Base-by-base conservation (phyloP, 2,797 vertebrate genomes). In the Oophaga sylvatica region DNA sequence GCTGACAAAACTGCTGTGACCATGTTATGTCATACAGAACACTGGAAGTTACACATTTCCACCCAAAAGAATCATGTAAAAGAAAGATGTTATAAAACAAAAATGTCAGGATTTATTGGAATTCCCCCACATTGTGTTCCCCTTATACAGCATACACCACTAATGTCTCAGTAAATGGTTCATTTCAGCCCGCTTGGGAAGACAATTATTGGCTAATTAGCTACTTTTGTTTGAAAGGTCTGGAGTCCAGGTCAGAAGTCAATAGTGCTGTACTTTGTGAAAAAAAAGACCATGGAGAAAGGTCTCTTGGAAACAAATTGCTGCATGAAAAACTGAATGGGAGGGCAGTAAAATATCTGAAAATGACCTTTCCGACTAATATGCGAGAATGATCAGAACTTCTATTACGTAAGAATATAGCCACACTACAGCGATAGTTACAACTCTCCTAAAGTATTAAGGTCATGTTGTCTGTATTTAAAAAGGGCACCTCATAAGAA, bases 201-300 rank as follows among this genome's bases (percentile, higher is more conserved):
- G 53, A 79, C 20, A 45, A 65, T 65, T n/a, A 65, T 62, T 63
- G 20, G 31, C 67, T 83, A 83, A 83, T 83, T 83, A 53, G 81
- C 48, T 35, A 17, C 53, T 59, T 70, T 62, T 63, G 20, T 83
- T 13, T 57, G 70, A 83, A 71, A 71, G 67, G 65, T 59, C 65
- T 2, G 4, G 26, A 82, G 81, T 57, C 26, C 81, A 83, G 65
- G 81, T 83, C 81, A 83, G 53, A 83, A 59, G 67, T 67, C 80
- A 80, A 17, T 20, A 81, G 80, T 63, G 35, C n/a, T 75, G 70
- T 75, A 20, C 29, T 75, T 73, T 31, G 53, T 83, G 56, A 73
- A 29, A 60, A 60, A 26, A 10, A 45, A 41, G 8, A 10, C 5
- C 81, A 31, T 41, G 29, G 71, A 83, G 31, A 29, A 22, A 35